Evolutionary conservation across 1,140 invertebrate species (phyloP), one percentile per base, ranked within the genome.

Genomic region (Atta cephalotes): DNA sequence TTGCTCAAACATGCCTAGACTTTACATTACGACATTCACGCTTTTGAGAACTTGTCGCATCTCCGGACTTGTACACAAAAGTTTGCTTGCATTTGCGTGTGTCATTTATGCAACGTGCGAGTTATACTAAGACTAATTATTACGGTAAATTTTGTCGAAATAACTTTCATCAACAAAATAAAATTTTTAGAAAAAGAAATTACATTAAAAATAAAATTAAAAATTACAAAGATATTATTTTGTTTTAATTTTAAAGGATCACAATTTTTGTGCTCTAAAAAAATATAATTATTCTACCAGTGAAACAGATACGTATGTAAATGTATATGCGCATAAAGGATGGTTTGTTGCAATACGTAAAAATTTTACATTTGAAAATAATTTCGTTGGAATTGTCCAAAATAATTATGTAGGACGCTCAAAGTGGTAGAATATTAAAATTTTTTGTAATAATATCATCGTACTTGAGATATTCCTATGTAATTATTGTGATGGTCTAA

Each of bases 1-100:
- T 82, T 70, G 78, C 78, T 68, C 65, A 45, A 70, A 28, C 28
- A 53, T 72, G 87, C 70, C 87, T 89, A 89, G 84, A 89, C 84
- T 89, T 82, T 87, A 65, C 87, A 76, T 85, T 87, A 74, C 31
- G 74, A 71, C 81, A 86, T 56, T 62, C 53, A 7, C 10, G 65
- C 58, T 31, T 21, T 49, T 85, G 82, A 65, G 56, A 79, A 71
- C 70, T 56, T 25, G 12, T 49, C 76, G 25, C 58, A 62, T 88
- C 76, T 77, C 65, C 68, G 18, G 60, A 62, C 53, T 85, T 56
- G 74, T 60, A 60, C 58, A 74, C 74, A 53, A 89, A 62, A 77
- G n/a, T 35, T 58, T 45, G 56, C 66, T 74, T 63, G 16, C 9
- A 53, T 49, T 18, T 39, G 53, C 72, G 58, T 16, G 31, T 56